Conservation (phyloP, 2,888 invertebrate genomes). For the Phytoseiulus persimilis region DNA sequence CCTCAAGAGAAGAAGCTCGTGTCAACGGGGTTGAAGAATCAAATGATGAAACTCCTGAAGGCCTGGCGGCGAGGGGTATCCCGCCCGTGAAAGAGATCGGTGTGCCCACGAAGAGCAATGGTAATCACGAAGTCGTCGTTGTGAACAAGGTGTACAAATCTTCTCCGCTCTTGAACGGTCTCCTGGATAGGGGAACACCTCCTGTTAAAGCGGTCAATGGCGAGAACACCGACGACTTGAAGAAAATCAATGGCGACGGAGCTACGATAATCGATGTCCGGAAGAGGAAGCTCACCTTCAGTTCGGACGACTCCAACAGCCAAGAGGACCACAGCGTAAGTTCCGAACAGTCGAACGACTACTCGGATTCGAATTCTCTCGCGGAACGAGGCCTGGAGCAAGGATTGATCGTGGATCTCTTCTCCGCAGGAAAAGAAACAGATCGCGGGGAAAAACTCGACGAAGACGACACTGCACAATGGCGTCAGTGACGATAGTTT, state of each 20-base stretch:
- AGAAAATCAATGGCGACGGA: neutral
- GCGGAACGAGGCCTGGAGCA: too few relatives aligned
- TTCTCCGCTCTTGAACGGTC: slow-evolving; percentile 46
- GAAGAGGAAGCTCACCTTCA: slow-evolving; percentile 16
- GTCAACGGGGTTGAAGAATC: slow-evolving; percentile 11
- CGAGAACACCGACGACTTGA: neutral
- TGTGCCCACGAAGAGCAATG: neutral
- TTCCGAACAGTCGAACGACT: neutral
- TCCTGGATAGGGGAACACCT: slow-evolving; percentile 46
- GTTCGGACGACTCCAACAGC: slow-evolving; percentile 35
- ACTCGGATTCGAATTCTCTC: too few relatives aligned
- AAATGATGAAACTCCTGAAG: neutral
- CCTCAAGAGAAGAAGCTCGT: neutral
- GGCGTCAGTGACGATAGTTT: neutral
- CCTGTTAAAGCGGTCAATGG: slow-evolving; percentile 7
- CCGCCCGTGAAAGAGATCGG: neutral
- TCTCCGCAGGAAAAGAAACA: neutral
- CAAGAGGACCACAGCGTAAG: slow-evolving; percentile 8
- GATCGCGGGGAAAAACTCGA: neutral
- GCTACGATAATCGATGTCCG: slow-evolving; percentile 27
- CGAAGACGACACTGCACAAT: neutral
- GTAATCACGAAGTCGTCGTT: neutral
- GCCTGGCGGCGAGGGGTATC: slow-evolving; percentile 10
- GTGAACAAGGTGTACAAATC: slow-evolving; percentile 42
- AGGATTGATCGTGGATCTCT: neutral